Base-by-base conservation (phyloP, 2,113 vertebrate species). In the Nicator chloris region DNA sequence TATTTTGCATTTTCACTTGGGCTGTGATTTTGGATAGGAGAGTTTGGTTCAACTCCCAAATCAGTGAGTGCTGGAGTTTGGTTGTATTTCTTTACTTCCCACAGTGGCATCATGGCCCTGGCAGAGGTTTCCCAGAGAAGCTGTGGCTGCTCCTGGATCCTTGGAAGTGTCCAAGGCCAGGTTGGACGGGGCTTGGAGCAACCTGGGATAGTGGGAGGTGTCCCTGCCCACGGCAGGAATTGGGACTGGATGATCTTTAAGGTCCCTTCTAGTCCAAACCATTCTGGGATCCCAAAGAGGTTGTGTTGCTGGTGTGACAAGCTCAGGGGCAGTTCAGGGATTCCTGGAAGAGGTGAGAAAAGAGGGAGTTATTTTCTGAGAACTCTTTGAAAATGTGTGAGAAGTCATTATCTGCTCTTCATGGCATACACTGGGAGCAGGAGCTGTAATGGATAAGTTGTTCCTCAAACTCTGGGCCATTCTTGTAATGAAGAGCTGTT, bases 171-270 rank as follows among this genome's bases (percentile, higher is more conserved):
- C 37, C 86, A 20, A 39, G 44, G 15, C 8, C 13, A 39, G 12
- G 27, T 0, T 66, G 60, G 44, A 56, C 0, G 0, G 13, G 30
- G 5, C 7, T 56, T 35, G 76, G 42, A 73, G 1, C 18, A 33
- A 0, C 8, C 6, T 66, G 86, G 37, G 37, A 2, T 0, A 7
- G 31, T 57, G 59, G 15, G 3, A 81, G 12, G 3, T 81, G 68
- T 44, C 49, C 37, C 19, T 66, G 27, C 3, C 12, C 19, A 66
- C 11, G 23, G 27, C 37, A 24, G 22, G 7, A 0, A 22, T 0
- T 39, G 12, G 17, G 0, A 42, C 1, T 4, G 33, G 27, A 42
- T 42, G 37, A 9, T 0, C 2, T n/a, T 44, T 50, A 20, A 33
- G 22, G 10, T 81, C 44, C 0, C 18, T 57, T 37, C 22, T 13